phyloP scores from a whole-genome alignment of 2,797 vertebrate genomes.

The Momotus momota region DNA sequence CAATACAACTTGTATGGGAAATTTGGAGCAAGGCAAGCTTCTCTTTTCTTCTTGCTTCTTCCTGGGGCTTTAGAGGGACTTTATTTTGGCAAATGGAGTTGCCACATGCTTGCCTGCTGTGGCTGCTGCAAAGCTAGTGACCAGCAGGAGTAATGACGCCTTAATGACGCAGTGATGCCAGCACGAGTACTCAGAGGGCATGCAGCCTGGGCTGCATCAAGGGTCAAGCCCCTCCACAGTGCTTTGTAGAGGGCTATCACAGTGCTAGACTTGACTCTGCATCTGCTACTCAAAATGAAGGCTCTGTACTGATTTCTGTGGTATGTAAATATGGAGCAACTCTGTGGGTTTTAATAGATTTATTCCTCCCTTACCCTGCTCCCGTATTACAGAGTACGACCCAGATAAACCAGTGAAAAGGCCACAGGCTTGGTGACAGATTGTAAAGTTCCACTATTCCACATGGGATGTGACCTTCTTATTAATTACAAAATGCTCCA shows the following conservation, averaged over 20 bases:
- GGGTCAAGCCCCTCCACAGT: accelerated
- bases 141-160: accelerated
- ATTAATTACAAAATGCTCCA: conserved; percentile 44
- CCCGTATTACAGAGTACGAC: background rate
- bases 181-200: background rate
- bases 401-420: conserved; percentile 45
- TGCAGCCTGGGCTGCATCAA: background rate
- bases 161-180: accelerated
- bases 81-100: conserved; percentile 45
- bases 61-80: background rate
- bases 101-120: background rate
- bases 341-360: background rate
- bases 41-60: background rate
- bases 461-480: conserved; percentile 12
- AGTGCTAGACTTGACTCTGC: background rate
- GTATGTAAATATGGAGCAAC: background rate
- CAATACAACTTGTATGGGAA: background rate
- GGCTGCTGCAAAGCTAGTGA: background rate
- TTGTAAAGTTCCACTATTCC: conserved; percentile 31
- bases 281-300: background rate
- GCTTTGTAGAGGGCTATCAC: background rate
- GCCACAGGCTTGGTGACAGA: background rate
- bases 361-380: background rate
- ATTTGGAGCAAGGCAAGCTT: background rate
- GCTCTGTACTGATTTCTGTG: background rate